A percentile compares a stretch with the other conserved stretches of the same genome.
phyloP scores from a whole-genome alignment of 2,797 vertebrate genomes.

The Limnodromus scolopaceus region DNA sequence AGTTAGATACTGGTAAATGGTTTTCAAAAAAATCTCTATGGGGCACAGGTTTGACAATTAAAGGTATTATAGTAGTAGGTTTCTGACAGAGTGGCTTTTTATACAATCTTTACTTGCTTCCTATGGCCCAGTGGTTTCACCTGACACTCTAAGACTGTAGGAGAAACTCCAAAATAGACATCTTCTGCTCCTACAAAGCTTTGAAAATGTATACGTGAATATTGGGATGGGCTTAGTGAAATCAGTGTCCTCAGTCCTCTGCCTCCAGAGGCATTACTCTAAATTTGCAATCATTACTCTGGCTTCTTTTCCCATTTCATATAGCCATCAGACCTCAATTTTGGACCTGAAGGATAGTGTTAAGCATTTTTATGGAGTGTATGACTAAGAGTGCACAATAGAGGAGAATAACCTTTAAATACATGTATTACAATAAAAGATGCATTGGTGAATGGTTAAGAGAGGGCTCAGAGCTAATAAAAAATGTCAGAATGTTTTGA shows the following conservation, averaged over 20 bases:
- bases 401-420: not conserved
- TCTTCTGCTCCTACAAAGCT: not conserved
- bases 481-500: slow-evolving; percentile 3
- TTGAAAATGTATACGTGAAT: not conserved
- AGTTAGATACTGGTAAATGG: not conserved
- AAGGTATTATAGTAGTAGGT: not conserved
- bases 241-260: not conserved
- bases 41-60: not conserved
- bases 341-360: not conserved
- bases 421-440: not conserved
- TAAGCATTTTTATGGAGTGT: not conserved
- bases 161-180: not conserved
- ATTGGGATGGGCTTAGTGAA: not conserved
- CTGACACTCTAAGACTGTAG: not conserved
- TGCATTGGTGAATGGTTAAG: not conserved
- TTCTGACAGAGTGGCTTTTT: not conserved
- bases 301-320: not conserved
- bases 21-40: not conserved
- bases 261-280: not conserved
- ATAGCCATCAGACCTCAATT: not conserved
- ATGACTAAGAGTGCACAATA: not conserved
- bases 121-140: not conserved
- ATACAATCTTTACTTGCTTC: not conserved
- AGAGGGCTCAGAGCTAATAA: not conserved
- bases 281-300: not conserved